Base-by-base conservation (phyloP, 1,140 invertebrate species). In the Procambarus clarkii region DNA sequence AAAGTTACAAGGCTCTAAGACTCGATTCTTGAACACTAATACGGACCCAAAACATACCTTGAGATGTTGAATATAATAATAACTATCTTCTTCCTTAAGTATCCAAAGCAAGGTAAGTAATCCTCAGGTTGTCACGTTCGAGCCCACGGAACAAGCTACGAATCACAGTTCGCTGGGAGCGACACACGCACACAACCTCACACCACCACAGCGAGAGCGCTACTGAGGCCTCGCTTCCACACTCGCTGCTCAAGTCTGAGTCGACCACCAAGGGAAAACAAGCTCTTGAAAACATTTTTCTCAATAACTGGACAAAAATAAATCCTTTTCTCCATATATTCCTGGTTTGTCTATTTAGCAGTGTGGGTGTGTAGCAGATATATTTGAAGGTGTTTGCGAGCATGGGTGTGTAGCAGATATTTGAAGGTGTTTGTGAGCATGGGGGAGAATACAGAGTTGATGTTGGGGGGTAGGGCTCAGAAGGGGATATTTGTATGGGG, bases 41-140 rank as follows among this genome's bases (percentile, higher is more conserved):
- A 74, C 21, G 34, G 8, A 74, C 5, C 18, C 64, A 69, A 11
- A 18, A 69, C 64, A 18, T 21, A 74, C 69, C 69, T 74, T 74
- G 7, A 74, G 8, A 15, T 34, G 69, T 9, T 21, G 69, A 34
- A 74, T 8, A 34, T 74, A 3, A 34, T 74, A 7, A 34, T 5
- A 21, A 1, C 5, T 34, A 74, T 34, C n/a, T 24, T 11, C 69
- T 74, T 21, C n/a, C n/a, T 74, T 74, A 74, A 74, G 69, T 74
- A 74, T 74, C 69, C 69, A 74, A 34, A 74, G 24, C 21, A 24
- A 74, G 69, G 69, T 74, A 34, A 74, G 34, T 74, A 74, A 74
- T 74, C 69, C 69, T 74, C 24, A 74, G 69, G 69, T 34, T 74
- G 21, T 74, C 69, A 74, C 34, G 69, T 34, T n/a, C 24, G 69